Base-by-base conservation (phyloP, 2,797 vertebrate species). In the Sebastes reedi region DNA sequence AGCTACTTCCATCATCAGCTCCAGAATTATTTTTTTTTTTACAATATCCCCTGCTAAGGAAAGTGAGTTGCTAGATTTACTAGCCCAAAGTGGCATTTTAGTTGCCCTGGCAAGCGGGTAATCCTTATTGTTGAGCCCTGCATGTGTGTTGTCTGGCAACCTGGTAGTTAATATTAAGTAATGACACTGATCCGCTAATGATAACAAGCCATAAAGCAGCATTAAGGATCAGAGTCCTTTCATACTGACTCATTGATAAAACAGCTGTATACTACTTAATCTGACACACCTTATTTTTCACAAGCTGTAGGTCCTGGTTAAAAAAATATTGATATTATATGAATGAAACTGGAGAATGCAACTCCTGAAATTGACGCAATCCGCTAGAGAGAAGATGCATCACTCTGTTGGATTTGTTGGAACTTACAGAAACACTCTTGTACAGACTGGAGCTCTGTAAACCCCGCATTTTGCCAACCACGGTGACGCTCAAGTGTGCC, bases 141-240 rank as follows among this genome's bases (percentile, higher is more conserved):
- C 42, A 18, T 46, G 42, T 18, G 42, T 46, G 42, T 75, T 24
- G 68, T 39, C 11, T 67, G 7, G 8, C 16, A 71, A 6, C 29
- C 24, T 74, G 18, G 16, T 50, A 8, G 30, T 50, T 11, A 50
- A 3, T 60, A 69, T 72, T 36, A 58, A 64, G 13, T 13, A 58
- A 67, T n/a, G 12, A 8, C 25, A 30, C 4, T 32, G 70, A 32
- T 77, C 13, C 14, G 18, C 36, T 29, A 39, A 2, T 27, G 7
- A 59, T 52, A 67, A 55, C 7, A 3, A 56, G 10, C 55, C 32
- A 20, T 70, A 52, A 79, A 75, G 20, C 13, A 72, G 20, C 12
- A 9, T 66, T 27, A 46, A 0, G 46, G 46, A 9, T 52, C 46
- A 55, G 29, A 34, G 67, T 70, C 52, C 14, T 14, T 46, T 22